Evolutionary conservation across 2,888 invertebrate genomes (phyloP).

Genomic region (Ganaspis brasiliensis): DNA sequence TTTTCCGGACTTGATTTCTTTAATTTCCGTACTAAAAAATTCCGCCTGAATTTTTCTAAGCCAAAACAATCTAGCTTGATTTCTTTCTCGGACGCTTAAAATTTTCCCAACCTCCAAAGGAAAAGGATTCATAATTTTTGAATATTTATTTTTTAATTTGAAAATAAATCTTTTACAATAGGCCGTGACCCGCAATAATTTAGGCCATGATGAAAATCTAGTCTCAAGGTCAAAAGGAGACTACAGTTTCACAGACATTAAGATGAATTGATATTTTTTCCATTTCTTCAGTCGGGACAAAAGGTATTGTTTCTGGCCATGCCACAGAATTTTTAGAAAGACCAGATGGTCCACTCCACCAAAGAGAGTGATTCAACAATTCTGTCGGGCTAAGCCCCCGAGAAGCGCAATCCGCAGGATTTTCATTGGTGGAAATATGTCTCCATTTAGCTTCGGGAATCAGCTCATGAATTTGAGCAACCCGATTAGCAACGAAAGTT

Average conservation of each 20-base stretch:
- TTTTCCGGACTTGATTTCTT: no score
- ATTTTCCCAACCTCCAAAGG: not conserved
- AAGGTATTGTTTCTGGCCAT: not conserved
- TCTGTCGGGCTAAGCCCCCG: not conserved
- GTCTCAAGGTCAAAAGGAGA: not conserved
- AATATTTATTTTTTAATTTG: not conserved
- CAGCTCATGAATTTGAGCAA: no score
- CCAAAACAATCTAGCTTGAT: not conserved
- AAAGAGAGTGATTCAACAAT: not conserved
- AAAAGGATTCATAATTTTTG: not conserved
- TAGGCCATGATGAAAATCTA: not conserved
- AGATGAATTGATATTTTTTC: not conserved
- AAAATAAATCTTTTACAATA: not conserved
- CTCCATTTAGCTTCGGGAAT: no score
- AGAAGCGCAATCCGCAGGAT: not conserved
- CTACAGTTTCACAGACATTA: not conserved
- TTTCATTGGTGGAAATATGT: not conserved
- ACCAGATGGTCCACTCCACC: not conserved
- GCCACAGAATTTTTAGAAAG: not conserved
- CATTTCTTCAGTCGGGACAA: not conserved
- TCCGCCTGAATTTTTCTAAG: no score
- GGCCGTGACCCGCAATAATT: not conserved
- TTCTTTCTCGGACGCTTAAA: not conserved
- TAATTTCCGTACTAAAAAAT: no score
- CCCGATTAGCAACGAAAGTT: no score